Evolutionary conservation across 1,140 invertebrate genomes (phyloP), one percentile per base, ranked within the genome.

Genomic region (Trichogramma pretiosum): DNA sequence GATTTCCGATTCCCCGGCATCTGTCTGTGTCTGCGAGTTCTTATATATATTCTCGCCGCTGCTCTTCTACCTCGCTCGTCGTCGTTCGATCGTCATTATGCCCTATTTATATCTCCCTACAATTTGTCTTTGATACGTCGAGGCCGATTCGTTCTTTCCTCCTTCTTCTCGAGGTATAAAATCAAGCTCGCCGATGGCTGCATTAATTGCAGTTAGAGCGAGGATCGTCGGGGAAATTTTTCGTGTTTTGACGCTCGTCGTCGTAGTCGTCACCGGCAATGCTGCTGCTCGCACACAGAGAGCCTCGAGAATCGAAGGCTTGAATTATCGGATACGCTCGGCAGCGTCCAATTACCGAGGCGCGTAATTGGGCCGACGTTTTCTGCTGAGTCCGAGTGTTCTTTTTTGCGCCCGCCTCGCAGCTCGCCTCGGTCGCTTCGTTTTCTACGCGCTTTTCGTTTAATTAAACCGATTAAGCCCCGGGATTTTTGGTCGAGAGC

Each of bases 341-440:
- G 50, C 56, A 53, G 63, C 57, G 57, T 67, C 58, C 60, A 68
- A 66, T 70, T 70, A 66, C 59, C 47, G 49, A 62, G 66, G 58
- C 55, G 55, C 48, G 34, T 60, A 63, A 63, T 66, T 61, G 59
- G 60, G 56, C 54, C 54, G 57, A 59, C n/a, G 60, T 65, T 60
- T 65, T 64, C 57, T 62, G 61, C 61, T 59, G 60, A 68, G 58
- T 58, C 50, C 49, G 52, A 30, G 22, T n/a, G n/a, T n/a, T n/a
- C n/a, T n/a, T n/a, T n/a, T n/a, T n/a, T n/a, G n/a, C n/a, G n/a
- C n/a, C n/a, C n/a, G n/a, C n/a, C n/a, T n/a, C n/a, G n/a, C n/a
- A n/a, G n/a, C n/a, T n/a, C n/a, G n/a, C n/a, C n/a, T n/a, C n/a
- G n/a, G n/a, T n/a, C n/a, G n/a, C n/a, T n/a, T n/a, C n/a, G n/a